Conservation (phyloP, 1,140 invertebrate species). For the Drosophila funebris region DNA sequence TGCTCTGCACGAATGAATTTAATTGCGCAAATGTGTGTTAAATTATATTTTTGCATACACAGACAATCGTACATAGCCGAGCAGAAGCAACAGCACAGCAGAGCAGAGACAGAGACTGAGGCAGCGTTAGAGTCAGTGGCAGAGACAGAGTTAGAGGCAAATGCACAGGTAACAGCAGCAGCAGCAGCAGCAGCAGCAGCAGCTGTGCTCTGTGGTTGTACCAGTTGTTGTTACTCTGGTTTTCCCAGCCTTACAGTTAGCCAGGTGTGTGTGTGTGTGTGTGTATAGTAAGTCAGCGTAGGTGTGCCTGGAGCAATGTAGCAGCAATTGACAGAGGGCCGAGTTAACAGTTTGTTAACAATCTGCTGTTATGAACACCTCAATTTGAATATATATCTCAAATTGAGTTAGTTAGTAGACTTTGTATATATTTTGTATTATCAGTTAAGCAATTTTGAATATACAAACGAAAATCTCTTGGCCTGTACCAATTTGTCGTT, state of each 20-base stretch:
- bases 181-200: constrained; percentile 15
- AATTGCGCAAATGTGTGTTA: constrained; percentile 82
- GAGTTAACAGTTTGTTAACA: not conserved
- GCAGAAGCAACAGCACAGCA: constrained; percentile 15
- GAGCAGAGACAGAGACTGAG: constrained; percentile 3
- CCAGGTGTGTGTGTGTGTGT: constrained; percentile 15
- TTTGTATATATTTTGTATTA: too few relatives aligned
- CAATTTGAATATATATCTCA: too few relatives aligned
- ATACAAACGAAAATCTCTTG: too few relatives aligned
- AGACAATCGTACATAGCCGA: constrained; percentile 60
- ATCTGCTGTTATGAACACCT: not conserved
- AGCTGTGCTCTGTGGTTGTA: constrained; percentile 42
- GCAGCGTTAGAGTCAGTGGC: too few relatives aligned
- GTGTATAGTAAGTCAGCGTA: too few relatives aligned
- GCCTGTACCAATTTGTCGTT: too few relatives aligned
- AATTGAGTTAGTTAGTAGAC: too few relatives aligned
- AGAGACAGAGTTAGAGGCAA: not conserved
- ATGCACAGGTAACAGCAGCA: not conserved
- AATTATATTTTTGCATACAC: constrained; percentile 82
- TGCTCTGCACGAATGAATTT: constrained; percentile 73
- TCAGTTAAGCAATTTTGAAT: too few relatives aligned
- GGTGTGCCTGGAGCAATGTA: too few relatives aligned
- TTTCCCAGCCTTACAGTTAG: constrained; percentile 16
- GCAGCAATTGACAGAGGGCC: constrained; percentile 26
- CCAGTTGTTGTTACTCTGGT: constrained; percentile 48